phyloP scores from a whole-genome alignment of 1,140 invertebrate species.

The Drosophila baimaii region DNA sequence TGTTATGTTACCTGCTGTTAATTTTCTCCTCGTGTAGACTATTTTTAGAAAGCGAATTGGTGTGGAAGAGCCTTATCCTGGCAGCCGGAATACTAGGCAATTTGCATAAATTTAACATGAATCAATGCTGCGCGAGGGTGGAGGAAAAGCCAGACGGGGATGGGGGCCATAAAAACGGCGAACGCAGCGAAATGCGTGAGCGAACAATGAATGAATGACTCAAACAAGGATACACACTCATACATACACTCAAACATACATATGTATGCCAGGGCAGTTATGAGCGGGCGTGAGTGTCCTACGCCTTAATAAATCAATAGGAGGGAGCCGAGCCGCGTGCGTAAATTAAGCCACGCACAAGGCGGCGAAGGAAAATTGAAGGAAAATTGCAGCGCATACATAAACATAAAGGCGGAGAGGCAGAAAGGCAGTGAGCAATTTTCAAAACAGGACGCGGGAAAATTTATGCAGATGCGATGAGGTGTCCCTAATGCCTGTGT shows the following conservation, averaged over 20 bases:
- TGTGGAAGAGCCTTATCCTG: slow-evolving; percentile 34
- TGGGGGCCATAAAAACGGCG: slow-evolving; percentile 33
- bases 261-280: slow-evolving; percentile 20
- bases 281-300: slow-evolving; percentile 45
- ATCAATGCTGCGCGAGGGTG: slow-evolving; percentile 55
- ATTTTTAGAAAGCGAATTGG: slow-evolving; percentile 55
- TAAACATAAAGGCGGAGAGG: slow-evolving; percentile 32
- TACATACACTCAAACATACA: slow-evolving; percentile 8
- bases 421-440: slow-evolving; percentile 12
- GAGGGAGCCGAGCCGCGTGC: slow-evolving; percentile 7
- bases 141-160: slow-evolving; percentile 14
- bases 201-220: slow-evolving; percentile 51
- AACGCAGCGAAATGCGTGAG: slow-evolving; percentile 43
- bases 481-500: slow-evolving; percentile 39
- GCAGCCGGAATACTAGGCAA: slow-evolving; percentile 54
- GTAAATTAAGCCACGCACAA: slow-evolving; percentile 35
- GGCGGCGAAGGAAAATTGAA: slow-evolving; percentile 21
- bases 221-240: slow-evolving; percentile 22
- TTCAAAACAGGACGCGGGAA: slow-evolving; percentile 7
- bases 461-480: slow-evolving; percentile 54
- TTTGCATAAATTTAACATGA: slow-evolving; percentile 78
- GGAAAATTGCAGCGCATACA: slow-evolving; percentile 38
- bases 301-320: slow-evolving; percentile 56
- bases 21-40: slow-evolving; percentile 35
- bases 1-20: slow-evolving; percentile 8